Evolutionary conservation across 2,888 invertebrate genomes (phyloP).

Genomic region (Teinopalpus imperialis): DNA sequence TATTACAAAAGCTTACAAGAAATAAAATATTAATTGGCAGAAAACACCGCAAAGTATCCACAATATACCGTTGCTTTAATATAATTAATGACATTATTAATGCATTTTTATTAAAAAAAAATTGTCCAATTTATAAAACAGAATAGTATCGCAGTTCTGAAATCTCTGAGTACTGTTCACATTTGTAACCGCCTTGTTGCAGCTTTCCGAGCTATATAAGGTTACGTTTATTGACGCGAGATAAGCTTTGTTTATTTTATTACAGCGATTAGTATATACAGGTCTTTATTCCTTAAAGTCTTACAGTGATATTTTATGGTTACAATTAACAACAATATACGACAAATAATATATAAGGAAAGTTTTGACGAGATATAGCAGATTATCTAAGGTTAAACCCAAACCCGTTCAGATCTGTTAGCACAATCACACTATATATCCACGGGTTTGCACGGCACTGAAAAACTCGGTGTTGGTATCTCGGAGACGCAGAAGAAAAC

Average conservation of each 20-base stretch:
- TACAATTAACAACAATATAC: not conserved
- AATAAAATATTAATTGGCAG: not conserved
- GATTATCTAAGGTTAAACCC: not conserved
- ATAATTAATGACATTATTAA: constrained; percentile 11
- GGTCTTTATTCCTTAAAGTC: constrained; percentile 38
- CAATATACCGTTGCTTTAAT: constrained; percentile 11
- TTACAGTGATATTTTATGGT: constrained; percentile 31
- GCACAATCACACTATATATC: constrained; percentile 28
- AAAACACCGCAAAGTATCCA: constrained; percentile 10
- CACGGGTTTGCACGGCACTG: constrained; percentile 16
- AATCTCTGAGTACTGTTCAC: not conserved
- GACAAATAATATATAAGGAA: too few species aligned
- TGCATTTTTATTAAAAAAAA: constrained; percentile 11
- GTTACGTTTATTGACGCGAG: constrained; percentile 56
- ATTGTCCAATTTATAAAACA: too few species aligned
- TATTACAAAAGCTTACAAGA: not conserved
- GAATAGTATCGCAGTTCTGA: too few species aligned
- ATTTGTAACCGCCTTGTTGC: constrained; percentile 31
- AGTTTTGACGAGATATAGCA: too few species aligned
- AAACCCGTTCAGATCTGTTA: not conserved
- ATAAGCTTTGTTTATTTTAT: constrained; percentile 71
- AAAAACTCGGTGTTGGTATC: not conserved
- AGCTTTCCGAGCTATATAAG: constrained; percentile 60
- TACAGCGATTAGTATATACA: constrained; percentile 50
- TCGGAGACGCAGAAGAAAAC: constrained; percentile 10